Percentiles rank a stretch among this genome's conserved stretches.
Conservation (phyloP, 2,797 vertebrate species). For the Tachyglossus aculeatus region DNA sequence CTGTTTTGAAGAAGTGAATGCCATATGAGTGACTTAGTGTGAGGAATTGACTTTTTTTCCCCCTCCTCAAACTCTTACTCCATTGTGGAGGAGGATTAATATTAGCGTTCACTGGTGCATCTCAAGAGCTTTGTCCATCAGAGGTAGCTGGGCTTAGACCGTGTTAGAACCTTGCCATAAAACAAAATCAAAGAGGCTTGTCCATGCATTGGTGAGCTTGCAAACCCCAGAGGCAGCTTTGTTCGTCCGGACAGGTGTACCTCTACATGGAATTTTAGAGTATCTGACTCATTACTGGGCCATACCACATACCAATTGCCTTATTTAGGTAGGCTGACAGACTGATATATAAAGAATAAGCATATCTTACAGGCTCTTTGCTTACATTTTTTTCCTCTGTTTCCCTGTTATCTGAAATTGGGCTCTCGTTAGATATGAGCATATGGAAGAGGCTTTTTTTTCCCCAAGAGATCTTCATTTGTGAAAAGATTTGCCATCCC, state of each 20-base stretch:
- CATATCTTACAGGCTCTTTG: not conserved
- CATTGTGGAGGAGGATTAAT: not conserved
- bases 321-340: no score
- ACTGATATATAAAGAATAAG: no score
- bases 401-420: not conserved
- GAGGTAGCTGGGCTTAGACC: not conserved
- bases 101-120: not conserved
- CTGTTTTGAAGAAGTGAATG: no score
- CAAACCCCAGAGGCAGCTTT: not conserved
- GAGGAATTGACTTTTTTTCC: not conserved
- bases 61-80: not conserved
- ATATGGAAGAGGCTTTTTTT: slow-evolving; percentile 5
- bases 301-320: no score
- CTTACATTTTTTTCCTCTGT: not conserved
- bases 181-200: not conserved
- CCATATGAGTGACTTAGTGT: not conserved
- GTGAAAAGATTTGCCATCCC: slow-evolving; percentile 1
- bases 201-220: not conserved
- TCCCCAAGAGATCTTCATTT: not conserved
- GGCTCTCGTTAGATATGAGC: not conserved
- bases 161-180: not conserved
- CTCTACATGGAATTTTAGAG: no score
- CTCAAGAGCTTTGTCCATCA: not conserved
- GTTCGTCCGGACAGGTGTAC: not conserved
- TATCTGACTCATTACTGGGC: no score